phyloP scores from a whole-genome alignment of 2,888 invertebrate species.

The Drosophila gaucha region DNA sequence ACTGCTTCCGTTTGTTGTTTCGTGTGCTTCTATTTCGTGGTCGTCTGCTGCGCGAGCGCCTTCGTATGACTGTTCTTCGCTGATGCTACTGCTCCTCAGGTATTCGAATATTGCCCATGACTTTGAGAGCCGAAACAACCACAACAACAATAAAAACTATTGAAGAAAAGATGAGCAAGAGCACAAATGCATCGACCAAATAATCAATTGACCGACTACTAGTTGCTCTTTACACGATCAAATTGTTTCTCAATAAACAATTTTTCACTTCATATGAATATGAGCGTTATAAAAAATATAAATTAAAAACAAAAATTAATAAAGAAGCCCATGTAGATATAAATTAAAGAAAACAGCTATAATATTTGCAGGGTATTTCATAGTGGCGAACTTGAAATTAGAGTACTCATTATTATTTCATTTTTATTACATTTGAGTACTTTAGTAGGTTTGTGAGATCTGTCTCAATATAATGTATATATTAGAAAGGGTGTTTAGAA shows the following conservation, averaged over 20 bases:
- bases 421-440: too few relatives aligned
- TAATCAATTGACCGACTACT: conserved; percentile 1
- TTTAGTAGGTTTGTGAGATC: background rate
- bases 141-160: conserved; percentile 32
- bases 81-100: conserved; percentile 52
- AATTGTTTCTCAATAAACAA: background rate
- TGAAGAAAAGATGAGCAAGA: conserved; percentile 25
- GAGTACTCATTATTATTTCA: background rate
- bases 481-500: background rate
- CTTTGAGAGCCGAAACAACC: conserved; percentile 57
- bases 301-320: background rate
- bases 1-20: conserved; percentile 16
- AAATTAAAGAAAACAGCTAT: background rate
- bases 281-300: background rate
- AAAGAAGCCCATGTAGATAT: too few relatives aligned
- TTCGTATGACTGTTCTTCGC: conserved; percentile 52
- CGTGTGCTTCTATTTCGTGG: conserved; percentile 10
- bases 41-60: conserved; percentile 59
- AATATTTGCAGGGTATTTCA: background rate
- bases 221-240: conserved; percentile 20
- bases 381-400: background rate
- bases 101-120: conserved; percentile 72
- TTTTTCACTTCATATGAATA: background rate
- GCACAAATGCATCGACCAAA: conserved; percentile 9
- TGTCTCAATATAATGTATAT: too few relatives aligned